Conservation (phyloP, 2,888 invertebrate species). For the Cerastoderma edule region DNA sequence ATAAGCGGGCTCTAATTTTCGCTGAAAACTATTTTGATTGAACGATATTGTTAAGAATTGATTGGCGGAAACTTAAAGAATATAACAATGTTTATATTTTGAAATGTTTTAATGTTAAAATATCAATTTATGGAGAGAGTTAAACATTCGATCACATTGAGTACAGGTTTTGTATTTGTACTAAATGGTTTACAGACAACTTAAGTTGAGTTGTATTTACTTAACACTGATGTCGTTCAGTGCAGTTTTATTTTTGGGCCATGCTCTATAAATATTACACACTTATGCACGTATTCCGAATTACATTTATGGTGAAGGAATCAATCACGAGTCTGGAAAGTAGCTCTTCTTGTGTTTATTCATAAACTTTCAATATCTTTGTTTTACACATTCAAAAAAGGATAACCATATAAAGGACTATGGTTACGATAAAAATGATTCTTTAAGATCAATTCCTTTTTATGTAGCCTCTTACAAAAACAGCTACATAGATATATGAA, state of each 20-base stretch:
- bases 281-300: too few relatives aligned
- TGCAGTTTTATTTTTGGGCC: slow-evolving; percentile 3
- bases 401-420: too few relatives aligned
- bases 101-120: slow-evolving; percentile 2
- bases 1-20: slow-evolving; percentile 39
- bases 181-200: neutral
- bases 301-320: too few relatives aligned
- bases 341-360: too few relatives aligned
- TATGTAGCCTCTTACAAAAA: too few relatives aligned
- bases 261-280: slow-evolving; percentile 5
- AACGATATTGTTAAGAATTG: neutral
- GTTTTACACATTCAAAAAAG: too few relatives aligned
- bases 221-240: slow-evolving; percentile 6
- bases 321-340: too few relatives aligned
- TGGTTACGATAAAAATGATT: too few relatives aligned
- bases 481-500: too few relatives aligned
- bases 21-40: slow-evolving; percentile 7
- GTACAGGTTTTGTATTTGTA: slow-evolving; percentile 9
- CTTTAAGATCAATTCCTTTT: too few relatives aligned
- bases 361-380: too few relatives aligned
- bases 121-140: slow-evolving; percentile 4
- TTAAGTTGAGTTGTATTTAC: slow-evolving; percentile 1
- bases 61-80: slow-evolving; percentile 2
- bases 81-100: slow-evolving; percentile 13
- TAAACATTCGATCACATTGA: slow-evolving; percentile 1